Evolutionary conservation across 2,888 invertebrate species (phyloP).

Genomic region (Cheilosia grossa): DNA sequence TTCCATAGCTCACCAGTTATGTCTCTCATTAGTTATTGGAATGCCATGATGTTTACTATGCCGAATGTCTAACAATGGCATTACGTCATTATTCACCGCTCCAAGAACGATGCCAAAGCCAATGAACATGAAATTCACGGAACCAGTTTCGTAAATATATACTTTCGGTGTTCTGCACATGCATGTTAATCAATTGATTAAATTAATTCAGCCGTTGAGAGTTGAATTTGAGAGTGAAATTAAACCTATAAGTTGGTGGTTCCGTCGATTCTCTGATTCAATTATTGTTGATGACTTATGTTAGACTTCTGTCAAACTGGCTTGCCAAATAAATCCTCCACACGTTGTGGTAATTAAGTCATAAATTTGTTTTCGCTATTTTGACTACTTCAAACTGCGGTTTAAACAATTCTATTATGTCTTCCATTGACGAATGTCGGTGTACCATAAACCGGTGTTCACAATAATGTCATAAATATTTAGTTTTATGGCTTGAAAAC

Average conservation of each 20-base stretch:
- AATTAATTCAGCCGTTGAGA: conserved; percentile 12
- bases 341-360: neutral
- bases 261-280: neutral
- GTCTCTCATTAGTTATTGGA: too few species aligned
- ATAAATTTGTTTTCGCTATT: neutral
- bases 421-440: too few species aligned
- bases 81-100: neutral
- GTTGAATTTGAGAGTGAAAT: conserved; percentile 16
- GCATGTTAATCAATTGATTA: conserved; percentile 29
- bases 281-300: neutral
- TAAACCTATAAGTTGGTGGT: neutral
- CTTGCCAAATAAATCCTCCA: neutral
- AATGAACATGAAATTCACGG: neutral
- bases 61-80: neutral
- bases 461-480: neutral
- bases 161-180: conserved; percentile 34
- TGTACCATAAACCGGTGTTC: neutral
- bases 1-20: too few species aligned
- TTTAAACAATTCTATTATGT: neutral
- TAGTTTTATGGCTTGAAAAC: neutral
- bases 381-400: neutral
- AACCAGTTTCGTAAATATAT: conserved; percentile 29
- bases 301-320: neutral
- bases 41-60: too few species aligned
- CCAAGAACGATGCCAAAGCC: conserved; percentile 29